Conservation (phyloP, 1,140 invertebrate genomes). For the Magallana ariakensis region DNA sequence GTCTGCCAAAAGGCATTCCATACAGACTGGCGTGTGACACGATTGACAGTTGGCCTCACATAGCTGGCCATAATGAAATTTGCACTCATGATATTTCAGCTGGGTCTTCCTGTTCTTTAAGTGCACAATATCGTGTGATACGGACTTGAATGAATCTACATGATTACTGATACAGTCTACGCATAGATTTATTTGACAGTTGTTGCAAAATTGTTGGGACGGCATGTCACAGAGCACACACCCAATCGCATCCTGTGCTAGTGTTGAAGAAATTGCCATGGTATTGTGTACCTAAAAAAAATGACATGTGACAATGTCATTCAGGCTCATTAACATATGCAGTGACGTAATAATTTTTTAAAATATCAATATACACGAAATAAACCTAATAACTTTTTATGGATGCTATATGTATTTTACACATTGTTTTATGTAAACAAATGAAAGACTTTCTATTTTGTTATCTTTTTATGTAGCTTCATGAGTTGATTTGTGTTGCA, state of each 20-base stretch:
- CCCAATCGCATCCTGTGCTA: neutral
- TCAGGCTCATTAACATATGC: too few species aligned
- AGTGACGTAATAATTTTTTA: too few species aligned
- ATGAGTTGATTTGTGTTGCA: too few species aligned
- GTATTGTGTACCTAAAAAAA: neutral
- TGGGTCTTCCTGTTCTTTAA: neutral
- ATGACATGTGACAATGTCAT: too few species aligned
- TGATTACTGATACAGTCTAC: too few species aligned
- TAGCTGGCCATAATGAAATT: neutral
- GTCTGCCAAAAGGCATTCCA: neutral
- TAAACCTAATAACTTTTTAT: too few species aligned
- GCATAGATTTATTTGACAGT: neutral
- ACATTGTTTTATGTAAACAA: too few species aligned
- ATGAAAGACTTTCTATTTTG: too few species aligned
- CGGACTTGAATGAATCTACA: neutral
- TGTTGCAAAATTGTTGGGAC: neutral
- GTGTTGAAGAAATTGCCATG: neutral
- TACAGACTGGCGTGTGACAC: neutral
- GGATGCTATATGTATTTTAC: too few species aligned
- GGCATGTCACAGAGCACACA: neutral
- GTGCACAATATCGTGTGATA: neutral
- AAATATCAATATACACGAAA: too few species aligned
- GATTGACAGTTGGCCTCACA: neutral
- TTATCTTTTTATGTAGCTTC: too few species aligned
- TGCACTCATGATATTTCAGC: neutral